Evolutionary conservation across 2,113 vertebrate species (phyloP).

Genomic region (Lepisosteus oculatus): DNA sequence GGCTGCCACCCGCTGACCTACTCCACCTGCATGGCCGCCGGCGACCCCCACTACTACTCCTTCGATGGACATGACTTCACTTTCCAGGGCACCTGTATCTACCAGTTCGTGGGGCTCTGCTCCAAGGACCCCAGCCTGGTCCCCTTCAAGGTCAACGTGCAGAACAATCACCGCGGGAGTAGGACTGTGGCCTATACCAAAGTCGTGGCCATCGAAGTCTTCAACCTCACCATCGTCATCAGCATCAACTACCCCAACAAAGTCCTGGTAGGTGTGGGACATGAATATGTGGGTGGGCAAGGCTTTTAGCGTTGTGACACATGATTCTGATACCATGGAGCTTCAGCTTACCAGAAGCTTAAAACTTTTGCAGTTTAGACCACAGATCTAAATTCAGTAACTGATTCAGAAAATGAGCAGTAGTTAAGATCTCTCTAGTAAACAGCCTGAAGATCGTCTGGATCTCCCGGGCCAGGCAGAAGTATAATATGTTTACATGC

Average conservation of each 20-base stretch:
- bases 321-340: too few species aligned
- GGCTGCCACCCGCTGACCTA: slow-evolving; percentile 43
- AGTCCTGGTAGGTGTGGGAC: slow-evolving; percentile 45
- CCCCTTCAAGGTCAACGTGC: slow-evolving; percentile 54
- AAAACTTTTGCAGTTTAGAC: too few species aligned
- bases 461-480: too few species aligned
- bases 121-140: slow-evolving; percentile 28
- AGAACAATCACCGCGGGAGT: slow-evolving; percentile 55
- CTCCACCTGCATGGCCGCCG: slow-evolving; percentile 45
- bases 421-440: too few species aligned
- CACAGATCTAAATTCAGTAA: too few species aligned
- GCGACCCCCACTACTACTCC: slow-evolving; percentile 56
- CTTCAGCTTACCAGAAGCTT: too few species aligned
- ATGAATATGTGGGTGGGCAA: slow-evolving; percentile 31
- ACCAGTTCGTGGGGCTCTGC: slow-evolving; percentile 53
- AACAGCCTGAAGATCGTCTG: too few species aligned
- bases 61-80: slow-evolving; percentile 53
- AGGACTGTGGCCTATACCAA: slow-evolving; percentile 48
- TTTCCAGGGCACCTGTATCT: slow-evolving; percentile 62
- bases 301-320: slow-evolving; percentile 32
- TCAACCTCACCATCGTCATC: slow-evolving; percentile 41
- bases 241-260: slow-evolving; percentile 47
- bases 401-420: too few species aligned
- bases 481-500: too few species aligned
- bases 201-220: slow-evolving; percentile 44